A percentile compares a stretch with the other conserved stretches of the same genome.
Conservation (phyloP, 2,888 invertebrate species). For the Trichogramma evanescens region DNA sequence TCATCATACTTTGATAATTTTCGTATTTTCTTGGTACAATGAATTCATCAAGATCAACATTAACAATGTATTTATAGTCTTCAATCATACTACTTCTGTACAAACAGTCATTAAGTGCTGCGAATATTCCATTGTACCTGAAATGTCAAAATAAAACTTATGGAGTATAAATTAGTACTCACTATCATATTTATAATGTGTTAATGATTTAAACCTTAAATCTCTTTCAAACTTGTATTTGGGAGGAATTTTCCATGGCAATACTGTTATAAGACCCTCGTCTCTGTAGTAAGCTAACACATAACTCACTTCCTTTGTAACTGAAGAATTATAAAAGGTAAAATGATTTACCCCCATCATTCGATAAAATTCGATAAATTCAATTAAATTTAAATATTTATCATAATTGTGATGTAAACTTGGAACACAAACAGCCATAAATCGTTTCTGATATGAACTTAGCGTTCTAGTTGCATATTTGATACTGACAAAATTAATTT, state of each 20-base stretch:
- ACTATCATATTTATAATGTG: no score
- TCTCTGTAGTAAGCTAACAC: constrained; percentile 44
- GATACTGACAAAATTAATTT: constrained; percentile 10
- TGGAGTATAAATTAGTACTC: no score
- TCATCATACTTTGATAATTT: constrained; percentile 37
- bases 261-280: constrained; percentile 38
- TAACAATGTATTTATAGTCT: constrained; percentile 29
- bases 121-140: constrained; percentile 43
- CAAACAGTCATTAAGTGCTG: constrained; percentile 40
- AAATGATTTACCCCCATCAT: constrained; percentile 49
- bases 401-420: constrained; percentile 47
- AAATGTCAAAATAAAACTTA: neutral
- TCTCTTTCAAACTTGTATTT: constrained; percentile 32
- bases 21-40: constrained; percentile 34
- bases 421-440: constrained; percentile 45
- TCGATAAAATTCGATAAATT: constrained; percentile 50
- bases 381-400: constrained; percentile 45
- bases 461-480: neutral
- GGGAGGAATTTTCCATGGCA: constrained; percentile 45
- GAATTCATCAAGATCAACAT: constrained; percentile 41
- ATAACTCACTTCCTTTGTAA: constrained; percentile 38
- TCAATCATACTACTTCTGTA: constrained; percentile 38
- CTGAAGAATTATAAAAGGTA: constrained; percentile 47
- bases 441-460: constrained; percentile 5
- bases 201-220: constrained; percentile 28